Conservation (phyloP, 1,140 invertebrate species). For the Drosophila orosa region DNA sequence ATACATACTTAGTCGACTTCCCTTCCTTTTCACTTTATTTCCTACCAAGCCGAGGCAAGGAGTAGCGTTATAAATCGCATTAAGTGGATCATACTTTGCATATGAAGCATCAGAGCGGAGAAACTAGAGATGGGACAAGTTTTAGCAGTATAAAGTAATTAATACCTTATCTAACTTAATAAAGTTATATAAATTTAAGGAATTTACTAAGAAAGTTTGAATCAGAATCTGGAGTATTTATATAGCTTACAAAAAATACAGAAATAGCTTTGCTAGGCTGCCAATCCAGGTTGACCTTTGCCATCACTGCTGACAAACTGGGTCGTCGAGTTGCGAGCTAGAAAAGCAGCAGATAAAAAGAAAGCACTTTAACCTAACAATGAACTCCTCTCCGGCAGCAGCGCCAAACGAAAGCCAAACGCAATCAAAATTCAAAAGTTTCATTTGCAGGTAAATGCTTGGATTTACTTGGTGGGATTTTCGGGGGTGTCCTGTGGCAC, state of each 20-base stretch:
- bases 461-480: slow-evolving; percentile 43
- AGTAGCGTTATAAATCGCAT: slow-evolving; percentile 77
- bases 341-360: slow-evolving; percentile 59
- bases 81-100: slow-evolving; percentile 82
- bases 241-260: background rate
- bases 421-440: slow-evolving; percentile 83
- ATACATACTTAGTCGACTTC: slow-evolving; percentile 28
- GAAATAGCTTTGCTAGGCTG: background rate
- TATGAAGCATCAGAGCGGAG: slow-evolving; percentile 64
- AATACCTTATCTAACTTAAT: background rate
- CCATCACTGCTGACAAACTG: slow-evolving; percentile 21
- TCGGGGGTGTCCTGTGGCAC: slow-evolving; percentile 7
- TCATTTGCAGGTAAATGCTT: slow-evolving; percentile 73
- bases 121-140: slow-evolving; percentile 8
- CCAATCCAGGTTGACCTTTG: background rate
- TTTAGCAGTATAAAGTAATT: background rate
- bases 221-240: no score
- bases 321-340: slow-evolving; percentile 1
- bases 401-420: slow-evolving; percentile 34
- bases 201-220: accelerated
- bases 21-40: background rate
- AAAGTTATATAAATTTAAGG: background rate
- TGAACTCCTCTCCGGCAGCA: slow-evolving; percentile 35
- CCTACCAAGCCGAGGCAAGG: background rate
- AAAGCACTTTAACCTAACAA: slow-evolving; percentile 62